A percentile compares a stretch with the other conserved stretches of the same genome.
Evolutionary conservation across 1,140 invertebrate species (phyloP).

Genomic region (Bombus soroeensis): DNA sequence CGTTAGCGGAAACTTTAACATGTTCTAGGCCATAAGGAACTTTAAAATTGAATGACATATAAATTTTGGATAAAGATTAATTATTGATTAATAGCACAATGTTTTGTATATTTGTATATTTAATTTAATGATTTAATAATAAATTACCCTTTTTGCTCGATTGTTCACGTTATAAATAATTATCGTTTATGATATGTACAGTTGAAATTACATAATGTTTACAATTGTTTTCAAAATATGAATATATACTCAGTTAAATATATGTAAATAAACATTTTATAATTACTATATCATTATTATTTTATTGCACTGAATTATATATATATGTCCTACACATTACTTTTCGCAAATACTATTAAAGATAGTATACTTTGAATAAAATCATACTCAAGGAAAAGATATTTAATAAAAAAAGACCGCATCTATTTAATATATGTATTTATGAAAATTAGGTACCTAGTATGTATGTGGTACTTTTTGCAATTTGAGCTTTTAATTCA

Average conservation of each 20-base stretch:
- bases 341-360: slow-evolving; percentile 12
- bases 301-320: slow-evolving; percentile 39
- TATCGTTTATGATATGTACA: slow-evolving; percentile 73
- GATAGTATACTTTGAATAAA: not conserved
- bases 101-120: slow-evolving; percentile 72
- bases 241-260: slow-evolving; percentile 71
- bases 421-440: slow-evolving; percentile 17
- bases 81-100: slow-evolving; percentile 60
- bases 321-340: not conserved
- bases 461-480: slow-evolving; percentile 48
- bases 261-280: slow-evolving; percentile 78
- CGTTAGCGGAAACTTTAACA: slow-evolving; percentile 52
- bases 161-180: slow-evolving; percentile 65
- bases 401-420: not conserved
- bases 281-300: slow-evolving; percentile 63
- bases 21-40: slow-evolving; percentile 55
- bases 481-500: slow-evolving; percentile 81
- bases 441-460: slow-evolving; percentile 34
- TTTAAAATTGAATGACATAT: slow-evolving; percentile 55
- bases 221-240: slow-evolving; percentile 68
- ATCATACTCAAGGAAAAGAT: not conserved
- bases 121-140: slow-evolving; percentile 69
- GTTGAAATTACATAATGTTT: slow-evolving; percentile 70
- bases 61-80: slow-evolving; percentile 54
- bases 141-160: slow-evolving; percentile 54